Base-by-base conservation (phyloP, 1,140 invertebrate genomes). In the Eriosoma lanigerum region DNA sequence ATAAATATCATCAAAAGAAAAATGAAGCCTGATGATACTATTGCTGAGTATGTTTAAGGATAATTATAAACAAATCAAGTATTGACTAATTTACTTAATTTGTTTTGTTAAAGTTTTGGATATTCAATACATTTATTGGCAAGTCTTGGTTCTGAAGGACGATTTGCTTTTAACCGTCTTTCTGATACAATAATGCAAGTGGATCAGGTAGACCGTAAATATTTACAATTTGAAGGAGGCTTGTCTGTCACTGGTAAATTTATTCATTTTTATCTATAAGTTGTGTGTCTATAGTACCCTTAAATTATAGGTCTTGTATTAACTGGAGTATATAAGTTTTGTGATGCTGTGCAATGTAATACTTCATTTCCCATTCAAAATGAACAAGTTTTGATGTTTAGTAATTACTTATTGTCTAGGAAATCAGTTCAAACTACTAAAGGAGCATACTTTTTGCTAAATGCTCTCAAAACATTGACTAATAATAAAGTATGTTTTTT, bases 181-280 rank as follows among this genome's bases (percentile, higher is more conserved):
- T 95, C 97, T 87, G 95, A 97, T 87, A 91, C 94, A 58, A 88
- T 98, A 82, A 92, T 95, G 17, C 95, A 98, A 86, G 96, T 96
- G 48, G 96, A 99, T 89, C 96, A 98, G 89, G 92, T 97, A 29
- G 93, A 98, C 88, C 92, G 92, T 13, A 91, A 91, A 84, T 91
- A 92, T 82, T 88, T 97, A 54, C 93, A 98, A 87, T 98, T 96
- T 87, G 97, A 98, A 87, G 96, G 96, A 54, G 96, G 96, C 10
- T 87, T 93, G 12, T 84, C 83, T 58, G 84, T 85, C 17, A 85
- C 85, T 58, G 84, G 85, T 85, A 82, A 82, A 73, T 32, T 24
- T 15, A 50, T 24, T 21, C 56, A 56, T 52, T 46, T 68, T 46
- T 0, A 50, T 29, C 32, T 4, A 38, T 38, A 8, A 38, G 32